A percentile compares a stretch with the other conserved stretches of the same genome.
phyloP scores from a whole-genome alignment of 2,797 vertebrate genomes.

The Cottoperca gobio region DNA sequence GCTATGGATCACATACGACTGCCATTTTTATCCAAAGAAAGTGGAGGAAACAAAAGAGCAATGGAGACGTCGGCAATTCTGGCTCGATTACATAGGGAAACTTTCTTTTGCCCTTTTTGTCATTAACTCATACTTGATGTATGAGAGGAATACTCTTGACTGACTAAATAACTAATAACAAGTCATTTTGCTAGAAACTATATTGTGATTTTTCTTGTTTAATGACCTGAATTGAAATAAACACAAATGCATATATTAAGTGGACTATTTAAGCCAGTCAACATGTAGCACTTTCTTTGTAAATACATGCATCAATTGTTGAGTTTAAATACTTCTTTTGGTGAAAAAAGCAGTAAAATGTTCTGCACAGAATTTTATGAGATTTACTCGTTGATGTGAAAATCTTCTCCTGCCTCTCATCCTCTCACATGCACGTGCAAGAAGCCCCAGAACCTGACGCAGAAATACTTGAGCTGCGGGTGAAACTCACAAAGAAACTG shows the following conservation, averaged over 20 bases:
- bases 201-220: not conserved
- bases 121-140: not conserved
- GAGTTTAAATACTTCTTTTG: not conserved
- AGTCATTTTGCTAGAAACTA: not conserved
- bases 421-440: constrained; percentile 45
- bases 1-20: not conserved
- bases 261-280: not conserved
- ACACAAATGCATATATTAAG: not conserved
- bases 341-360: not conserved
- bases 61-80: not conserved
- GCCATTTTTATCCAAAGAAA: not conserved
- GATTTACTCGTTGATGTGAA: constrained; percentile 43
- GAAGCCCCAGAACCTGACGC: constrained; percentile 22
- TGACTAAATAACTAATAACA: not conserved
- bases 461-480: constrained; percentile 27
- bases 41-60: not conserved
- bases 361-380: constrained; percentile 27
- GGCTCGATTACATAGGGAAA: not conserved
- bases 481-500: constrained; percentile 1
- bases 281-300: not conserved
- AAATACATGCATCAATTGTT: not conserved
- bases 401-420: constrained; percentile 16
- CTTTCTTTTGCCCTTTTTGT: not conserved
- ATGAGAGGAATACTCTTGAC: not conserved
- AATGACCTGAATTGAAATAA: not conserved